Conservation (phyloP, 2,113 vertebrate species). For the Protobothrops mucrosquamatus region DNA sequence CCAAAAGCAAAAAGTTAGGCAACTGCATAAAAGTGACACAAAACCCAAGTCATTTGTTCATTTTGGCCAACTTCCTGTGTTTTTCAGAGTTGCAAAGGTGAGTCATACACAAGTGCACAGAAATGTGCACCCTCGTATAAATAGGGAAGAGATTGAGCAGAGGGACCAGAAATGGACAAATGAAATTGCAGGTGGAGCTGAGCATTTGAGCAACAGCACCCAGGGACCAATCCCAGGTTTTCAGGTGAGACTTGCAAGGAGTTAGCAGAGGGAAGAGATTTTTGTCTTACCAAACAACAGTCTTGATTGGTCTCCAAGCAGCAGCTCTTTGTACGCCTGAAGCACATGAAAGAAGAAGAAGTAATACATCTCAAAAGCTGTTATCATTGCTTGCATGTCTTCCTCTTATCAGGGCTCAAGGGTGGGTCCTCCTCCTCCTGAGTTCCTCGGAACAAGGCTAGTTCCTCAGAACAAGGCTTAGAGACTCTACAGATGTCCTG, state of each 20-base stretch:
- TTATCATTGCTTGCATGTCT: neutral
- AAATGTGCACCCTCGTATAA: neutral
- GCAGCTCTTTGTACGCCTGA: neutral
- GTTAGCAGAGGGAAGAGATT: neutral
- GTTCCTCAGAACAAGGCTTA: neutral
- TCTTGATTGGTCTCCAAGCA: neutral
- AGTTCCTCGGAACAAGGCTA: neutral
- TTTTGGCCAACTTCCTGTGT: neutral
- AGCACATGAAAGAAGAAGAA: neutral
- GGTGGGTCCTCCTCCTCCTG: neutral
- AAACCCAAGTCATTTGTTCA: neutral
- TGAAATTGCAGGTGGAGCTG: neutral
- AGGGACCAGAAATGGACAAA: neutral
- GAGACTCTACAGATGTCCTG: neutral
- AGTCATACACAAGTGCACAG: too few species aligned
- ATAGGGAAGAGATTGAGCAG: neutral
- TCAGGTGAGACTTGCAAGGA: too few species aligned
- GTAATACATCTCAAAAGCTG: neutral
- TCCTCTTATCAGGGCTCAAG: neutral
- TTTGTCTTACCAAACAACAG: neutral
- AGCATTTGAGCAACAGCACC: neutral
- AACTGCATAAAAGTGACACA: neutral
- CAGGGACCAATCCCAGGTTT: neutral
- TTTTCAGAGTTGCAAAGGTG: neutral
- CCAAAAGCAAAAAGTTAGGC: too few species aligned